Conservation (phyloP, 64 coral and sea anemone genomes). For the Montipora sp. region DNA sequence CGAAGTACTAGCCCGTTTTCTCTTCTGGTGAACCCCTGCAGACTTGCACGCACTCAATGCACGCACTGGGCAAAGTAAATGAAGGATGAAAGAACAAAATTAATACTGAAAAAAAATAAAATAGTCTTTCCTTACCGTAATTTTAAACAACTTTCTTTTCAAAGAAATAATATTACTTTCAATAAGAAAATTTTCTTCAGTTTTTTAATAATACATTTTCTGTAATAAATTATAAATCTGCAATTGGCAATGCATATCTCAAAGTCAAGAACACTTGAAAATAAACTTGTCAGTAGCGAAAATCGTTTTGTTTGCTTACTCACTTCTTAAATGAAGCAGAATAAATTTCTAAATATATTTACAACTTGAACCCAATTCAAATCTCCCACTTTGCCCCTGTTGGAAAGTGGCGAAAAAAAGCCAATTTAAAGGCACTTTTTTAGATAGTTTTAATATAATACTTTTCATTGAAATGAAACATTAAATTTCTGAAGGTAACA, state of each 20-base stretch:
- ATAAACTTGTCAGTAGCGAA: conserved; percentile 13
- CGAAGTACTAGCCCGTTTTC: too few species aligned
- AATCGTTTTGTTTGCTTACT: background rate
- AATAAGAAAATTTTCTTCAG: background rate
- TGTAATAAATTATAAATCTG: conserved; percentile 45
- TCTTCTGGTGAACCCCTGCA: too few species aligned
- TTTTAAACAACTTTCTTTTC: background rate
- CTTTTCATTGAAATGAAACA: too few species aligned
- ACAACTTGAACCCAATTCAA: background rate
- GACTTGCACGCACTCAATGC: too few species aligned
- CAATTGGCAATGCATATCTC: conserved; percentile 10
- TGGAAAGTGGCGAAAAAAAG: background rate
- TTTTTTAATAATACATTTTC: conserved; percentile 32
- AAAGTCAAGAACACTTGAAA: conserved; percentile 5
- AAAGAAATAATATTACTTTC: background rate
- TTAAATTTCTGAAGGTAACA: too few species aligned
- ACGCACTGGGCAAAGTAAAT: too few species aligned
- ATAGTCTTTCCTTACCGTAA: background rate
- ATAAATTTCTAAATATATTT: conserved; percentile 17
- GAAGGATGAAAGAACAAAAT: background rate
- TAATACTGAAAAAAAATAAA: background rate
- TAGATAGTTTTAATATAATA: too few species aligned
- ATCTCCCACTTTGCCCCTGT: background rate
- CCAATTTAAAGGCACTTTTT: background rate
- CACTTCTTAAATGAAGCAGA: background rate